A percentile compares a stretch with the other conserved stretches of the same genome.
Evolutionary conservation across 2,113 vertebrate species (phyloP).

Genomic region (Crotalus horridus): DNA sequence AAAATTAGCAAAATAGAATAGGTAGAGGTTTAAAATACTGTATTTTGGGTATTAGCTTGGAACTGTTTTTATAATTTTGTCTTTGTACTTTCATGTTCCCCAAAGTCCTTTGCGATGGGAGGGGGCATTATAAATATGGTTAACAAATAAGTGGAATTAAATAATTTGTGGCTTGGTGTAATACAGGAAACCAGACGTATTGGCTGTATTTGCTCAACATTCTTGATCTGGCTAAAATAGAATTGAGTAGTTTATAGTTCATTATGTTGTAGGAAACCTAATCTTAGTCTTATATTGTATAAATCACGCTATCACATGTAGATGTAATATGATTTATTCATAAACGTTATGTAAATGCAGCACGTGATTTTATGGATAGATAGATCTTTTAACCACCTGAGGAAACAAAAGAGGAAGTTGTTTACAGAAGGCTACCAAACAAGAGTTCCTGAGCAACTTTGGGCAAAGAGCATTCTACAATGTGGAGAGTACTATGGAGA

Average conservation of each 20-base stretch:
- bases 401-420: not conserved
- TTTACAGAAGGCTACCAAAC: not conserved
- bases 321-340: not conserved
- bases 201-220: not conserved
- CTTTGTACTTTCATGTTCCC: not conserved
- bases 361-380: not conserved
- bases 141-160: not conserved
- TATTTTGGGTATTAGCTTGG: not conserved
- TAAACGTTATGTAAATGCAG: not conserved
- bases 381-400: not conserved
- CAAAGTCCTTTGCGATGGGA: not conserved
- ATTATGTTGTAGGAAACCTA: not conserved
- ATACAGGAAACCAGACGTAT: not conserved
- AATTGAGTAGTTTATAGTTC: not conserved
- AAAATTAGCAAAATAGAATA: not conserved
- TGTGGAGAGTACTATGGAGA: not conserved
- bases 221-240: not conserved
- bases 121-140: not conserved
- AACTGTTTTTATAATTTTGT: not conserved
- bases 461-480: not conserved
- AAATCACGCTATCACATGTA: not conserved
- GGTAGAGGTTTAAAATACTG: not conserved
- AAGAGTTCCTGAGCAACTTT: not conserved
- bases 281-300: not conserved
- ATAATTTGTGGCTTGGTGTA: not conserved